phyloP scores from a whole-genome alignment of 2,797 vertebrate species.

The Orientallactaga sibirica region DNA sequence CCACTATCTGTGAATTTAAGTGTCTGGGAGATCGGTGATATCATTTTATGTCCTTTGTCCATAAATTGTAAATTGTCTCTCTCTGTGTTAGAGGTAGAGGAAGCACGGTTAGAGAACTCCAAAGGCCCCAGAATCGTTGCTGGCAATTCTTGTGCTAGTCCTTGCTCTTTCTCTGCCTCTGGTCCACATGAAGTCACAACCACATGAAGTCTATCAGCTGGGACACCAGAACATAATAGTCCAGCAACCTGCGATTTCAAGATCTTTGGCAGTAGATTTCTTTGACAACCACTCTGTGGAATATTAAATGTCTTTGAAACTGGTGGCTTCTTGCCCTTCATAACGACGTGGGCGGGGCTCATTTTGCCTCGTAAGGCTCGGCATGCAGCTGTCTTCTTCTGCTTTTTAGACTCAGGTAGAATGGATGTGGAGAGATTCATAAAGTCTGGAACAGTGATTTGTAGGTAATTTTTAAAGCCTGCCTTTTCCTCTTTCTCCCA shows the following conservation, averaged over 20 bases:
- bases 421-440: background rate
- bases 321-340: conserved; percentile 51
- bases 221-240: background rate
- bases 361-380: conserved; percentile 52
- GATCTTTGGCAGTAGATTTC: background rate
- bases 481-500: background rate
- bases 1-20: background rate
- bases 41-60: conserved; percentile 58
- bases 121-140: background rate
- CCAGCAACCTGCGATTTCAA: conserved; percentile 9
- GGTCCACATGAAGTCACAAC: background rate
- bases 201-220: background rate
- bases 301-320: conserved; percentile 54
- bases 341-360: background rate
- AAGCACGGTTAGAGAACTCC: background rate
- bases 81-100: background rate
- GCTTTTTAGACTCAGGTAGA: background rate
- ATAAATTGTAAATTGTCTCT: background rate
- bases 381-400: background rate
- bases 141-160: background rate
- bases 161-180: background rate
- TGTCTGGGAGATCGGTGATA: background rate
- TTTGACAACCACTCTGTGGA: background rate
- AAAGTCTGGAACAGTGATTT: background rate
- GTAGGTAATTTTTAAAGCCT: background rate